A percentile compares a stretch with the other conserved stretches of the same genome.
Evolutionary conservation across 1,140 invertebrate species (phyloP).

Genomic region (Orius insidiosus): DNA sequence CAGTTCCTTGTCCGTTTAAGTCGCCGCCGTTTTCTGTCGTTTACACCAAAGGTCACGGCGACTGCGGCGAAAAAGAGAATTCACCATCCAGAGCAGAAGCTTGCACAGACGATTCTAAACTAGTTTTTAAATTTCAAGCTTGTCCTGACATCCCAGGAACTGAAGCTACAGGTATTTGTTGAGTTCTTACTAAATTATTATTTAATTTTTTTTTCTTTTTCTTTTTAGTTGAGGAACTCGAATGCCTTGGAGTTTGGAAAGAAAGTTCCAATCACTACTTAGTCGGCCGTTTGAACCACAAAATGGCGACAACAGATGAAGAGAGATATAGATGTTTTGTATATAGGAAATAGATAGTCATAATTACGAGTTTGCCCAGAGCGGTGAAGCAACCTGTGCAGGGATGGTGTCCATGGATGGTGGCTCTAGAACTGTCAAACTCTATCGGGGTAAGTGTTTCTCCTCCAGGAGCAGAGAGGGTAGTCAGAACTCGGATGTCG

Average conservation of each 20-base stretch:
- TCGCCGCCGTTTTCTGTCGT: conserved; percentile 53
- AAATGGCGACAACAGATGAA: conserved; percentile 34
- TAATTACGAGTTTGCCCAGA: conserved; percentile 49
- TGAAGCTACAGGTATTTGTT: conserved; percentile 29
- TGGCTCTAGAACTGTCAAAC: conserved; percentile 41
- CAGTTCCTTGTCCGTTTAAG: conserved; percentile 60
- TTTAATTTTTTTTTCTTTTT: conserved; percentile 10
- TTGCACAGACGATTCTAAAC: conserved; percentile 60
- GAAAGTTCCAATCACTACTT: conserved; percentile 66
- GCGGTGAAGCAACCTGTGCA: conserved; percentile 64
- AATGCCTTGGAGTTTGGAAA: conserved; percentile 69
- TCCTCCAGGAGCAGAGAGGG: too few relatives aligned
- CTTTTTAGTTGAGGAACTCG: conserved; percentile 48
- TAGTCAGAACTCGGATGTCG: too few relatives aligned
- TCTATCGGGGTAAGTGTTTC: conserved; percentile 40
- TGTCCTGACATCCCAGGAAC: conserved; percentile 75
- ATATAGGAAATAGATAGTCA: conserved; percentile 29
- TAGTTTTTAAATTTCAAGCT: conserved; percentile 75
- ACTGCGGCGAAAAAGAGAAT: conserved; percentile 34
- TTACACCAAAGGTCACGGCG: conserved; percentile 58
- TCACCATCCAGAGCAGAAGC: conserved; percentile 61
- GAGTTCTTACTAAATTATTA: conserved; percentile 6
- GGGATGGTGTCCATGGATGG: conserved; percentile 45
- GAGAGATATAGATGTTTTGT: conserved; percentile 52
- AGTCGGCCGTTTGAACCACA: conserved; percentile 43